phyloP scores from a whole-genome alignment of 2,113 vertebrate species.

The Porphyrio hochstetteri region DNA sequence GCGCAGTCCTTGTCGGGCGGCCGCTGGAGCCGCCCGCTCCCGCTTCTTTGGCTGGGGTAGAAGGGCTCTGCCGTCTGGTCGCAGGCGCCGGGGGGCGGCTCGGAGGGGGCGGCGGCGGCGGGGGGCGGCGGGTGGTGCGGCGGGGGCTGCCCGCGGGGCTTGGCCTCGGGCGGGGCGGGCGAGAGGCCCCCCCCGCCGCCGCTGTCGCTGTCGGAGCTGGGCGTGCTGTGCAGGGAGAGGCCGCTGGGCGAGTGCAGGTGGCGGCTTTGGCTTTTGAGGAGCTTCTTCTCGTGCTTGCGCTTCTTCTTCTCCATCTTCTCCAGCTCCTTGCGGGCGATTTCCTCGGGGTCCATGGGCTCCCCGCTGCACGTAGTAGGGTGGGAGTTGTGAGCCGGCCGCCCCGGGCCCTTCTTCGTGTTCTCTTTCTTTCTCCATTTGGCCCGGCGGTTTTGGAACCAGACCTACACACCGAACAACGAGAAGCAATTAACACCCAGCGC shows the following conservation, averaged over 20 bases:
- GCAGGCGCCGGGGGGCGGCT: conserved; percentile 73
- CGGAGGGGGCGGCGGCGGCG: conserved; percentile 56
- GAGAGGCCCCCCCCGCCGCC: conserved; percentile 90
- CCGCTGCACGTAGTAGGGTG: conserved; percentile 98
- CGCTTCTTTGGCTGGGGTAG: conserved; percentile 87
- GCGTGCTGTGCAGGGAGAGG: conserved; percentile 89
- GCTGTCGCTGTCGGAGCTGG: conserved; percentile 97
- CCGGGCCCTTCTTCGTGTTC: conserved; percentile 98
- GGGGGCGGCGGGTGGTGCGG: neutral
- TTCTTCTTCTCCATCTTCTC: conserved; percentile 96
- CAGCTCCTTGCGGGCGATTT: conserved; percentile 94
- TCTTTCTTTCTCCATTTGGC: conserved; percentile 99
- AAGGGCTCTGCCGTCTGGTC: conserved; percentile 76
- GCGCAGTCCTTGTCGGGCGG: conserved; percentile 75
- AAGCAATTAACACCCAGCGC: conserved; percentile 68
- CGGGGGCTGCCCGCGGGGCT: neutral
- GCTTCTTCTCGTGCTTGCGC: conserved; percentile 93
- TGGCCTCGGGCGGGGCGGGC: conserved; percentile 70
- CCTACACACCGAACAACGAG: conserved; percentile 81
- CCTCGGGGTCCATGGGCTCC: conserved; percentile 97
- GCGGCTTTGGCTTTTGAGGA: conserved; percentile 91
- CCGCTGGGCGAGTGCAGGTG: conserved; percentile 80
- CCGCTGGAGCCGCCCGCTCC: conserved; percentile 74
- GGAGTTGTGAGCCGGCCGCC: conserved; percentile 96
- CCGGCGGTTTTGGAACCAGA: conserved; percentile 98